These are phyloP conservation scores for Pentalonia nigronervosa DNA, from an alignment of 1,140 invertebrate genomes.

Conservation along the genomic window DNA sequence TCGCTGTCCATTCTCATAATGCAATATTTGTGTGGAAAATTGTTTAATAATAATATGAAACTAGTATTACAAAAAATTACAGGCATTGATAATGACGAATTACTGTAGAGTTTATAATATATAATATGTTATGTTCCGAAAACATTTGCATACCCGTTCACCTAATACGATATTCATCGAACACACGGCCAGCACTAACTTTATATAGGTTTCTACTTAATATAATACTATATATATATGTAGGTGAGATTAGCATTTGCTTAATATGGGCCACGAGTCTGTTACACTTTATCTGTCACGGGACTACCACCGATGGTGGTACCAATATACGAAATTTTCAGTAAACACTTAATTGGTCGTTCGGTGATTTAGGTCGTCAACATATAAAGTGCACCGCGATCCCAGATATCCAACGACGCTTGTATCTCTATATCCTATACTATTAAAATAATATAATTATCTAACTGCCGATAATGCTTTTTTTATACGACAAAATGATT, in stretches of 20 bases:
- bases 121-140: neutral
- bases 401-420: neutral
- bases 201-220: neutral
- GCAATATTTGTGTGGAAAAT: neutral
- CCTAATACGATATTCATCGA: conserved; percentile 23
- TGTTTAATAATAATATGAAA: neutral
- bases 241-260: neutral
- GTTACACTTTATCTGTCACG: neutral
- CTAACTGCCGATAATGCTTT: neutral
- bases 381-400: neutral
- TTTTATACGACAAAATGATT: neutral
- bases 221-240: neutral
- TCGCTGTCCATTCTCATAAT: no score
- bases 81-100: neutral
- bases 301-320: neutral
- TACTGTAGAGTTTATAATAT: neutral
- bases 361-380: neutral
- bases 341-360: neutral
- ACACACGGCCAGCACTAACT: neutral
- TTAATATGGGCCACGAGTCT: neutral
- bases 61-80: neutral
- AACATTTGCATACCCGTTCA: conserved; percentile 50
- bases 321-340: neutral
- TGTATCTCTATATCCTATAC: neutral
- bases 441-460: neutral